Base-by-base conservation (phyloP, 2,797 vertebrate species). In the Tapirus indicus region DNA sequence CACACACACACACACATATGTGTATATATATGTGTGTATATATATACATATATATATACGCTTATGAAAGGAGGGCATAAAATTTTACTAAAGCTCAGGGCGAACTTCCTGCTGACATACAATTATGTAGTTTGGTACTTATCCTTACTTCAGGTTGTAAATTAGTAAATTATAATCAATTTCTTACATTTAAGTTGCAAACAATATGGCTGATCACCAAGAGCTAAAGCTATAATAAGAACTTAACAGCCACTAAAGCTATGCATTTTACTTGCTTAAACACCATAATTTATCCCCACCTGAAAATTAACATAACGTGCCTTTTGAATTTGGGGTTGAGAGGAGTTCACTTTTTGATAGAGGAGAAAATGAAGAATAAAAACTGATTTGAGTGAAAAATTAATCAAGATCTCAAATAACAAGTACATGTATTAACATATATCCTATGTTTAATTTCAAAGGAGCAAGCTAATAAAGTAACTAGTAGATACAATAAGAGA, bases 391-490 rank as follows among this genome's bases (percentile, higher is more conserved):
- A 78, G 4, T 71, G 17, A 78, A 87, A 94, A 88, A 64, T n/a
- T 69, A 92, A 77, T 32, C 12, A 58, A 58, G 32, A 78, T 49
- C 60, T 93, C 52, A 71, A 78, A 38, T 79, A 85, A 66, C 8
- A 69, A 90, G 64, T n/a, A 66, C 0, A 38, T 10, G 17, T 2
- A 91, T n/a, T 79, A 75, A 56, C 9, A 62, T 4, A 74, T 82
- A 80, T 32, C 56, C 27, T 72, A 38, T 75, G n/a, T 23, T 94
- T 74, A 58, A 91, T 85, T 91, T 95, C 44, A 95, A 86, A 64
- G 18, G 13, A 64, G 38, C 2, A 87, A 87, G 35, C 11, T 91
- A 72, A 38, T 52, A 82, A 49, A 62, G 21, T 71, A 58, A 21
- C 54, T 56, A 64, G 17, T 44, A 83, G 11, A 64, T 21, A 54